phyloP scores from a whole-genome alignment of 2,888 invertebrate genomes.

The Dicranocentrus wangi region DNA sequence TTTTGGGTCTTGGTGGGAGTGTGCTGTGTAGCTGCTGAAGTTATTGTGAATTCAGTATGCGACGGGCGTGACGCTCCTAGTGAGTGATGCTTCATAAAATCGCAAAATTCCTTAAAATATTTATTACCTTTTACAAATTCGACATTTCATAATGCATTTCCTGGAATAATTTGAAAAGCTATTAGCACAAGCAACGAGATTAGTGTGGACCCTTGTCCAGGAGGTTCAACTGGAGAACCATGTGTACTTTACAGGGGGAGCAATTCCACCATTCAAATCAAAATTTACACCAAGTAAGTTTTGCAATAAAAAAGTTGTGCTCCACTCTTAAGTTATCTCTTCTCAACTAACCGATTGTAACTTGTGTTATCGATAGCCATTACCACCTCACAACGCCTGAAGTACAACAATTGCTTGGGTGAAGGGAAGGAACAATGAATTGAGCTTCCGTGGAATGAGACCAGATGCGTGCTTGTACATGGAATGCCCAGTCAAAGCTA shows the following conservation, averaged over 20 bases:
- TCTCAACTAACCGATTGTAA: too few relatives aligned
- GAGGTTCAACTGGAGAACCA: conserved; percentile 75
- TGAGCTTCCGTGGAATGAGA: conserved; percentile 72
- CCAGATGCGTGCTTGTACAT: conserved; percentile 78
- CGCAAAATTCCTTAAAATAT: too few relatives aligned
- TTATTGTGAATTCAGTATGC: conserved; percentile 62
- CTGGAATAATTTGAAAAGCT: too few relatives aligned
- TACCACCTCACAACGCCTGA: background rate
- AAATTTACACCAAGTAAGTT: conserved; percentile 78
- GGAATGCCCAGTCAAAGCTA: conserved; percentile 78
- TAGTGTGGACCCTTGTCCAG: conserved; percentile 80
- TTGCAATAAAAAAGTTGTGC: too few relatives aligned
- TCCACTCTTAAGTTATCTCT: too few relatives aligned
- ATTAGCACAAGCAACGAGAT: conserved; percentile 78
- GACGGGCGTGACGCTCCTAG: conserved; percentile 60
- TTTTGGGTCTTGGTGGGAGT: conserved; percentile 23
- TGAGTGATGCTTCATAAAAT: conserved; percentile 42
- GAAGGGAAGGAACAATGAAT: conserved; percentile 9
- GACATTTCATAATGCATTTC: too few relatives aligned
- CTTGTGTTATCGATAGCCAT: too few relatives aligned
- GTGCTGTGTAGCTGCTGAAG: conserved; percentile 27
- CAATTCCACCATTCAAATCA: conserved; percentile 78
- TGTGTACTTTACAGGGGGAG: conserved; percentile 78
- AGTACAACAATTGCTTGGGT: conserved; percentile 43
- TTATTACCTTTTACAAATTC: too few relatives aligned